These are phyloP conservation scores for Uromys caudimaculatus DNA, from an alignment of 2,797 vertebrate species.

Conservation along the genomic window DNA sequence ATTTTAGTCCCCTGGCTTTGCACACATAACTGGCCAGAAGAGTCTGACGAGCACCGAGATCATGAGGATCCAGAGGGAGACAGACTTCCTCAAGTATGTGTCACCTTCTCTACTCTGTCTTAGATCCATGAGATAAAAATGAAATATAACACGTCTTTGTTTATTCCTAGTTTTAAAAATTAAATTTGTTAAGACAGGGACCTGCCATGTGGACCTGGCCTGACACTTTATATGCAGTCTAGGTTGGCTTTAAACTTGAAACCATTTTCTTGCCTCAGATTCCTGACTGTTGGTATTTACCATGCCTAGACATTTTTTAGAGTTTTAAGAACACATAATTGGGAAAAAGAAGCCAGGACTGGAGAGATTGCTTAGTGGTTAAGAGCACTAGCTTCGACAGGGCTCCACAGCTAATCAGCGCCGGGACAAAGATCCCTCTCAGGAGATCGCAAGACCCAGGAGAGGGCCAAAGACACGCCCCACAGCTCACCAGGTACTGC, in stretches of 20 bases:
- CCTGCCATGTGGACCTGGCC: neutral
- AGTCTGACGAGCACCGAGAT: constrained; percentile 86
- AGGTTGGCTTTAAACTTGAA: neutral
- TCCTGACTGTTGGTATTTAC: neutral
- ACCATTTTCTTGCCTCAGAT: neutral
- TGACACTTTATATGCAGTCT: neutral
- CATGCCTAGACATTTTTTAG: neutral
- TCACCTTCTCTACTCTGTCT: constrained; percentile 39
- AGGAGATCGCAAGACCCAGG: too few species aligned
- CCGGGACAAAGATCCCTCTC: too few species aligned
- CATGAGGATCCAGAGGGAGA: constrained; percentile 88
- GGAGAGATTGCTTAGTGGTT: too few species aligned
- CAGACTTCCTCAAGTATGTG: constrained; percentile 91
- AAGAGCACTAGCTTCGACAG: neutral
- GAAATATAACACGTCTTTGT: neutral
- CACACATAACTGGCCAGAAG: constrained; percentile 80
- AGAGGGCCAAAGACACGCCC: too few species aligned
- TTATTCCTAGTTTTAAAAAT: neutral
- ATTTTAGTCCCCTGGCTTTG: constrained; percentile 84
- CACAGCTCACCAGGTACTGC: too few species aligned
- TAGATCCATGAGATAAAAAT: constrained; percentile 8
- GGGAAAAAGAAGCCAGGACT: neutral
- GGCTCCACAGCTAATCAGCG: too few species aligned
- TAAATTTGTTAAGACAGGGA: neutral
- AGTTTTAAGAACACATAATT: constrained; percentile 14